Percentiles rank a stretch among this genome's conserved stretches.
Conservation (phyloP, 2,113 vertebrate species). For the Harpagus bidentatus region DNA sequence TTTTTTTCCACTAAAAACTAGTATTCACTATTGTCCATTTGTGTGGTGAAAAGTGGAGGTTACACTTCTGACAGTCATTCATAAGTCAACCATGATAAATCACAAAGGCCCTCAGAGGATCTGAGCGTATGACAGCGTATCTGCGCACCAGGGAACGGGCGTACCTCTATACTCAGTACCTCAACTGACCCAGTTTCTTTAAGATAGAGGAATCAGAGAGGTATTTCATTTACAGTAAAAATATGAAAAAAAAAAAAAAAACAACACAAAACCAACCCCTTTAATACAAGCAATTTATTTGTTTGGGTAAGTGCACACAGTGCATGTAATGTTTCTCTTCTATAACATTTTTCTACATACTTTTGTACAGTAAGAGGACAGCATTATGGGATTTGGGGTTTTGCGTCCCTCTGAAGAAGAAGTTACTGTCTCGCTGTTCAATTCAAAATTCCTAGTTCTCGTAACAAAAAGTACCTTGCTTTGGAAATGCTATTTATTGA, state of each 20-base stretch:
- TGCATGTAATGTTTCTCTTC: accelerated
- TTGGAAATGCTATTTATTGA: not conserved
- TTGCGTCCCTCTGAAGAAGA: not conserved
- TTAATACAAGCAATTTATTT: not conserved
- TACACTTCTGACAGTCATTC: not conserved
- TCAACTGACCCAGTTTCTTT: not conserved
- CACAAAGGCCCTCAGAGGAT: not conserved
- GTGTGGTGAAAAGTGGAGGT: not conserved
- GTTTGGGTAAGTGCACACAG: not conserved
- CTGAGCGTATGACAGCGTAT: too few species aligned
- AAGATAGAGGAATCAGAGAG: not conserved
- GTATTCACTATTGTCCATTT: not conserved
- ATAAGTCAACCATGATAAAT: not conserved
- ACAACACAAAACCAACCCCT: not conserved
- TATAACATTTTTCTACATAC: not conserved
- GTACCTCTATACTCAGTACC: not conserved
- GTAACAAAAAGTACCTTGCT: not conserved
- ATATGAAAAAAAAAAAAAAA: not conserved
- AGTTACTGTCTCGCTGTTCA: not conserved
- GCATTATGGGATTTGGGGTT: not conserved
- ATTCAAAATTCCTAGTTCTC: not conserved
- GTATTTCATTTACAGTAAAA: not conserved
- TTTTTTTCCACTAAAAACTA: not conserved
- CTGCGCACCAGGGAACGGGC: not conserved
- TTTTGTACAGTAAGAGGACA: not conserved